Conservation (phyloP, 2,797 vertebrate genomes). For the Lindbergichthys nudifrons region DNA sequence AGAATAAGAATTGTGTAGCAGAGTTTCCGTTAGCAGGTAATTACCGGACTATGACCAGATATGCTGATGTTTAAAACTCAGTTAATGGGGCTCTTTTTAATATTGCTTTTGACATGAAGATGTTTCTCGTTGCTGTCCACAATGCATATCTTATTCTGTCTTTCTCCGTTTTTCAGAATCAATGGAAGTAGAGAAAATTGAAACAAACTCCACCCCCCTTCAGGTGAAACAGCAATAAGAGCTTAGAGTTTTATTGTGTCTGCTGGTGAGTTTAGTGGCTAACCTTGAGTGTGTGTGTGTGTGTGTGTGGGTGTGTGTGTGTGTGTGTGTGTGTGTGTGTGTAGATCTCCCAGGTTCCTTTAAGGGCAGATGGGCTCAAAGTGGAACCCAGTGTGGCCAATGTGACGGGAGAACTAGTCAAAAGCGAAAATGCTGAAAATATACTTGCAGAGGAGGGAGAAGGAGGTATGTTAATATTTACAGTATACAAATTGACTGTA, state of each 20-base stretch:
- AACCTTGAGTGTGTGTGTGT: neutral
- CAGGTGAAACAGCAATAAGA: slow-evolving; percentile 80
- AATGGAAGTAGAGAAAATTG: slow-evolving; percentile 88
- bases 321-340: neutral
- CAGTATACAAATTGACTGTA: neutral
- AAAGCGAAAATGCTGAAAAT: slow-evolving; percentile 80
- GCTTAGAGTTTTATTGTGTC: neutral
- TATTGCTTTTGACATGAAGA: neutral
- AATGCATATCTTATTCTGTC: neutral
- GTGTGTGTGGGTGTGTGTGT: neutral
- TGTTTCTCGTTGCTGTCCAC: neutral
- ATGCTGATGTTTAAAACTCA: no score
- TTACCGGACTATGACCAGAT: no score
- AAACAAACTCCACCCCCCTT: slow-evolving; percentile 81
- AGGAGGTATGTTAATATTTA: slow-evolving; percentile 45
- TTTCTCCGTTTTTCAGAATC: slow-evolving; percentile 56
- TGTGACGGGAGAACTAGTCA: slow-evolving; percentile 69
- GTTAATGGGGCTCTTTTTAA: no score
- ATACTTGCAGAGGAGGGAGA: slow-evolving; percentile 77
- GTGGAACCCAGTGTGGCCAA: slow-evolving; percentile 64
- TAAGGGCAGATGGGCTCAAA: slow-evolving; percentile 66
- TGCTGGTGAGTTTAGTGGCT: neutral
- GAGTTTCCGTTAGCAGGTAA: no score
- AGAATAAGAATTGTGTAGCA: no score
- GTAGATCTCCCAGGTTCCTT: slow-evolving; percentile 58